Percentiles rank a stretch among this genome's conserved stretches.
Conservation (phyloP, 2,797 vertebrate species). For the Bradypus variegatus region DNA sequence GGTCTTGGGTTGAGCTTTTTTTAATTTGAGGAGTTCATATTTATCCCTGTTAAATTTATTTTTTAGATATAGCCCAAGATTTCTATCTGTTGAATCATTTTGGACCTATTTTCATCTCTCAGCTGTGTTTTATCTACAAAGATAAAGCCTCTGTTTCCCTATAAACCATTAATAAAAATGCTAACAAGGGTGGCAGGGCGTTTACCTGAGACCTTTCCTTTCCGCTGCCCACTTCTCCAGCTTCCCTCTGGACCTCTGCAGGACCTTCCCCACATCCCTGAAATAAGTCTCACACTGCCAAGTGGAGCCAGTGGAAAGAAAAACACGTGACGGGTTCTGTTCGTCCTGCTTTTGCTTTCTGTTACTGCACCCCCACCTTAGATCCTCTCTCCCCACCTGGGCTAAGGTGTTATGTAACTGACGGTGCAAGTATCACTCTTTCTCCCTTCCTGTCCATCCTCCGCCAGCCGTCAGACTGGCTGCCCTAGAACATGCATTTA, state of each 20-base stretch:
- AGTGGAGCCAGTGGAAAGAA: not conserved
- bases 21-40: not conserved
- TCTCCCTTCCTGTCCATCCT: not conserved
- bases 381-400: not conserved
- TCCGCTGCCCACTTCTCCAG: not conserved
- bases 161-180: not conserved
- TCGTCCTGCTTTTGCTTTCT: not conserved
- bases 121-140: not conserved
- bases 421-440: not conserved
- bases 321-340: not conserved
- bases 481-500: not conserved
- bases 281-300: too few species aligned
- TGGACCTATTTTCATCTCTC: not conserved
- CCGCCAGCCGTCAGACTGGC: not conserved
- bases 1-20: not conserved
- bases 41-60: not conserved
- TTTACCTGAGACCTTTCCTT: not conserved
- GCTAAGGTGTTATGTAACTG: not conserved
- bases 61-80: not conserved
- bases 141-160: not conserved
- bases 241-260: not conserved
- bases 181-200: not conserved
- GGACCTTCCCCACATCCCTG: not conserved
- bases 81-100: not conserved
- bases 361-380: not conserved